A percentile compares a stretch with the other conserved stretches of the same genome.
Evolutionary conservation across 92 coral and sea anemone genomes (phyloP).

Genomic region (Phenganax subtilis): DNA sequence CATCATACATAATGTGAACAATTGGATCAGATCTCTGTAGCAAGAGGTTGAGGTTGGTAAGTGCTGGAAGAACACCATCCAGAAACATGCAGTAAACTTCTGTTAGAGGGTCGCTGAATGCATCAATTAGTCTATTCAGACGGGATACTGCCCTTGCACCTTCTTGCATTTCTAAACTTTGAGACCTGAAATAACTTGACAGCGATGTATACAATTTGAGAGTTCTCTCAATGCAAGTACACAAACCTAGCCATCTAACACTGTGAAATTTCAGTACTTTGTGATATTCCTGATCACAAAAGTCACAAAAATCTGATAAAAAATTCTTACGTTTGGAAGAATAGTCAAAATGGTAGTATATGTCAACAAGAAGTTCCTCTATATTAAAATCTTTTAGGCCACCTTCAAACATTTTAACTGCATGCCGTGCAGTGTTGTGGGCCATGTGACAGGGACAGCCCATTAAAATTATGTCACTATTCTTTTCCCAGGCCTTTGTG

Average conservation of each 20-base stretch:
- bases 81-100: constrained; percentile 32
- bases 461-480: neutral
- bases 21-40: neutral
- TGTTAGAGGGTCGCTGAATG: constrained; percentile 11
- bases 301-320: neutral
- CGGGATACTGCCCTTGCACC: neutral
- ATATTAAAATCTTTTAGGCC: constrained; percentile 10
- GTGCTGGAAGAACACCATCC: constrained; percentile 22
- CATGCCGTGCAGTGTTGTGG: constrained; percentile 23
- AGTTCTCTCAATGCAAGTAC: constrained; percentile 19
- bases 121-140: constrained; percentile 22
- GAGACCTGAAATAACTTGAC: constrained; percentile 14
- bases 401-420: neutral
- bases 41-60: constrained; percentile 9
- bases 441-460: constrained; percentile 31
- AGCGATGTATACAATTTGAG: constrained; percentile 21
- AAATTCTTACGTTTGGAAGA: constrained; percentile 30
- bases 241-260: constrained; percentile 7
- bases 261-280: neutral
- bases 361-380: constrained; percentile 30
- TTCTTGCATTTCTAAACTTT: neutral
- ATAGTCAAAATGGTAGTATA: constrained; percentile 27
- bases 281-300: neutral
- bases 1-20: too few relatives aligned
- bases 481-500: neutral